Evolutionary conservation across 2,888 invertebrate genomes (phyloP).

Genomic region (Isoperla grammatica): DNA sequence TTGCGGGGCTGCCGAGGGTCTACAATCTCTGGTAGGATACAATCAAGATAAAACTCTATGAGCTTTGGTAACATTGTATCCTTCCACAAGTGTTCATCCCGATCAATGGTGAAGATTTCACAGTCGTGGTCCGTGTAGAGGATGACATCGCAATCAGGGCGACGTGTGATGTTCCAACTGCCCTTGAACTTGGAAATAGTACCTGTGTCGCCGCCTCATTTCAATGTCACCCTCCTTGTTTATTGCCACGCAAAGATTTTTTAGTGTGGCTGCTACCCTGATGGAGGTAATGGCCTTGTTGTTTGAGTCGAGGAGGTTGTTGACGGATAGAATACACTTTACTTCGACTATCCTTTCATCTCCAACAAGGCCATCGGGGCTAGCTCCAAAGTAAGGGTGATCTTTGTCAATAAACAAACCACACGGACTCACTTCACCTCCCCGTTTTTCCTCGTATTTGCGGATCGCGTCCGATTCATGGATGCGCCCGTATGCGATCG

Average conservation of each 20-base stretch:
- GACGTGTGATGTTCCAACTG: not conserved
- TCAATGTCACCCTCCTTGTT: not conserved
- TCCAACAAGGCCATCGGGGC: constrained; percentile 2
- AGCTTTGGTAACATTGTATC: not conserved
- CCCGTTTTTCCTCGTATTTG: not conserved
- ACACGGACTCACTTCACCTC: not conserved
- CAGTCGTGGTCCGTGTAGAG: not conserved
- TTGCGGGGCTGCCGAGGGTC: not conserved
- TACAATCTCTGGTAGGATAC: constrained; percentile 1
- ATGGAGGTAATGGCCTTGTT: not conserved
- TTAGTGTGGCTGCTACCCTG: not conserved
- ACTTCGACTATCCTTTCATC: constrained; percentile 1
- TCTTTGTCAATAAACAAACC: not conserved
- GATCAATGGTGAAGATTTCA: not conserved
- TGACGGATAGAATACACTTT: not conserved
- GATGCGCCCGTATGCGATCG: not conserved
- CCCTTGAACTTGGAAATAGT: constrained; percentile 2
- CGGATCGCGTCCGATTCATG: not conserved
- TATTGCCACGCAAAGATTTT: not conserved
- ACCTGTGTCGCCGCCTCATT: not conserved
- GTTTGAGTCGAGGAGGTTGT: not conserved
- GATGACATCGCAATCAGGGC: not conserved
- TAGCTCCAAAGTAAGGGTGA: not conserved
- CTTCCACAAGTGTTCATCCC: not conserved
- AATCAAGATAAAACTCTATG: not conserved